A percentile compares a stretch with the other conserved stretches of the same genome.
phyloP scores from a whole-genome alignment of 2,888 invertebrate genomes.

The Sialis lutaria region DNA sequence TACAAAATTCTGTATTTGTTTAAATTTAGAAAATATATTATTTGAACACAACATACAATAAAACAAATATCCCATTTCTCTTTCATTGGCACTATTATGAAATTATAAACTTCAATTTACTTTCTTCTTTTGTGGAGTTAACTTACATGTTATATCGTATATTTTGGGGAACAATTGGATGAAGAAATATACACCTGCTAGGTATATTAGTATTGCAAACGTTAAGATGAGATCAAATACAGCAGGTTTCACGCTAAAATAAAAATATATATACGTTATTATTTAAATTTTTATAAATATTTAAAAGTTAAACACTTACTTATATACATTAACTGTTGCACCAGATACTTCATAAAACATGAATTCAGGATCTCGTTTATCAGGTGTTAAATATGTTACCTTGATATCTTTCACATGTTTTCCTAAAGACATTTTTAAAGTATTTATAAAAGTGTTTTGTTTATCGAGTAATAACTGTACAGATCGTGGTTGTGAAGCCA shows the following conservation, averaged over 20 bases:
- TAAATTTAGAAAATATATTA: no score
- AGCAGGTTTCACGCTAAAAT: conserved; percentile 87
- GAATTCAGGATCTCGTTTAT: conserved; percentile 84
- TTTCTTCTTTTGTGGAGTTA: conserved; percentile 16
- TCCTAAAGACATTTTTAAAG: conserved; percentile 52
- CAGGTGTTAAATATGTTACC: conserved; percentile 46
- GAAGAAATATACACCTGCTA: conserved; percentile 67
- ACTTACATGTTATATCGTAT: conserved; percentile 41
- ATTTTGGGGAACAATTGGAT: conserved; percentile 53
- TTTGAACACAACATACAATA: no score
- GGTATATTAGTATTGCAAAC: conserved; percentile 64
- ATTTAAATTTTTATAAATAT: neutral
- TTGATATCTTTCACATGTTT: conserved; percentile 66
- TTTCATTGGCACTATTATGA: no score
- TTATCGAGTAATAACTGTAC: conserved; percentile 51
- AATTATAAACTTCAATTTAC: neutral
- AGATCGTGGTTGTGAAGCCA: conserved; percentile 55
- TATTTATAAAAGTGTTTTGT: conserved; percentile 46
- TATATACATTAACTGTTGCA: conserved; percentile 71
- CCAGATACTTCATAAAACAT: conserved; percentile 73
- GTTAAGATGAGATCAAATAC: conserved; percentile 93
- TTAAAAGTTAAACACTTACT: conserved; percentile 31
- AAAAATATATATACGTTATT: conserved; percentile 4
- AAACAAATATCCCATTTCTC: no score
- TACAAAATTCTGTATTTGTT: no score